Evolutionary conservation across 2,797 vertebrate species (phyloP).

Genomic region (Gymnopithys bicolor): DNA sequence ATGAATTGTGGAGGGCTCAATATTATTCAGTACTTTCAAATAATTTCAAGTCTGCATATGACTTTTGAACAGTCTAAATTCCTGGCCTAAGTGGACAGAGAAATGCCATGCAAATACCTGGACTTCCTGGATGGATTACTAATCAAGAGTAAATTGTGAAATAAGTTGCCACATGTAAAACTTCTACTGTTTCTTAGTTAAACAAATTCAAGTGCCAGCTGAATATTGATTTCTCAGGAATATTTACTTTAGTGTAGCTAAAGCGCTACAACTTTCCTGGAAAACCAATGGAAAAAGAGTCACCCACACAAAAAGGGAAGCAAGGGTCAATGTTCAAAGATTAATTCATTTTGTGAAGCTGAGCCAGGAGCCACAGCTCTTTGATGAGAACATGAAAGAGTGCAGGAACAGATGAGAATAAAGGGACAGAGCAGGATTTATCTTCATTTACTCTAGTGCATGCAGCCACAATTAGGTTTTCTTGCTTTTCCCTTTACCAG

Average conservation of each 20-base stretch:
- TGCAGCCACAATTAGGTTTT: background rate
- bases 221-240: background rate
- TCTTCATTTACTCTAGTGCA: background rate
- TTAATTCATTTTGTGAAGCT: background rate
- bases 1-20: background rate
- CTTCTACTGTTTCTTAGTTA: background rate
- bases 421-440: background rate
- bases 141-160: background rate
- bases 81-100: background rate
- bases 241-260: background rate
- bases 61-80: background rate
- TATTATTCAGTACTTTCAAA: background rate
- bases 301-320: background rate
- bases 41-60: background rate
- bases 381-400: constrained; percentile 38
- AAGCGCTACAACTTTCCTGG: background rate
- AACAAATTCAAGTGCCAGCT: background rate
- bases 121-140: background rate
- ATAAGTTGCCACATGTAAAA: background rate
- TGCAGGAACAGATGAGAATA: background rate
- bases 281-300: background rate
- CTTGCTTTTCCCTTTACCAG: background rate
- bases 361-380: constrained; percentile 12
- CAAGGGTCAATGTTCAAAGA: background rate
- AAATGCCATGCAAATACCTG: background rate